These are phyloP conservation scores for Cacatua alba DNA, from an alignment of 2,113 vertebrate genomes.

Conservation along the genomic window DNA sequence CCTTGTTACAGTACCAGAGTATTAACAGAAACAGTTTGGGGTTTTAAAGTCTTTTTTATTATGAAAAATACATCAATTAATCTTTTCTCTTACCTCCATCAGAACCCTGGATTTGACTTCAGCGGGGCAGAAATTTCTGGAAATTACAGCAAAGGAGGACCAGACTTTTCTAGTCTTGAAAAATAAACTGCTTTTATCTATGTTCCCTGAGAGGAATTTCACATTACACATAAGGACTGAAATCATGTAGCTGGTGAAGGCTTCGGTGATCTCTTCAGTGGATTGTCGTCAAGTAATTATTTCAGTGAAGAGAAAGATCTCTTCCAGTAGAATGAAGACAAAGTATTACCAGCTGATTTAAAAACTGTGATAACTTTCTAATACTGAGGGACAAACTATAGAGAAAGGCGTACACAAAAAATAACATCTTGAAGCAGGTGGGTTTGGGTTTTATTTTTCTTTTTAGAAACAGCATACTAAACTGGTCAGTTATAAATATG, in stretches of 20 bases:
- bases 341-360: not conserved
- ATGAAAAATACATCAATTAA: not conserved
- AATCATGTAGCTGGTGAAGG: slow-evolving; percentile 4
- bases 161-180: slow-evolving; percentile 91
- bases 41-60: not conserved
- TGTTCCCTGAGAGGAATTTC: slow-evolving; percentile 8
- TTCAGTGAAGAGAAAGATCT: not conserved
- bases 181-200: slow-evolving; percentile 60
- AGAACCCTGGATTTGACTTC: slow-evolving; percentile 99
- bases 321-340: not conserved
- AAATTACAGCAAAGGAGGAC: slow-evolving; percentile 93
- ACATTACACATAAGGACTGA: not conserved
- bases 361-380: not conserved
- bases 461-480: not conserved
- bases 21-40: not conserved
- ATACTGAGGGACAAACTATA: not conserved
- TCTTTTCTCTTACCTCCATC: not conserved
- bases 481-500: not conserved
- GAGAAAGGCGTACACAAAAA: not conserved
- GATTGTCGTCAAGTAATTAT: not conserved
- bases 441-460: not conserved
- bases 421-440: not conserved
- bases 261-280: not conserved
- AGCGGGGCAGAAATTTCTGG: slow-evolving; percentile 97
- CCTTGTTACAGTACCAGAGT: not conserved